These are phyloP conservation scores for Gavialis gangeticus DNA, from an alignment of 2,113 vertebrate species.

Conservation along the genomic window DNA sequence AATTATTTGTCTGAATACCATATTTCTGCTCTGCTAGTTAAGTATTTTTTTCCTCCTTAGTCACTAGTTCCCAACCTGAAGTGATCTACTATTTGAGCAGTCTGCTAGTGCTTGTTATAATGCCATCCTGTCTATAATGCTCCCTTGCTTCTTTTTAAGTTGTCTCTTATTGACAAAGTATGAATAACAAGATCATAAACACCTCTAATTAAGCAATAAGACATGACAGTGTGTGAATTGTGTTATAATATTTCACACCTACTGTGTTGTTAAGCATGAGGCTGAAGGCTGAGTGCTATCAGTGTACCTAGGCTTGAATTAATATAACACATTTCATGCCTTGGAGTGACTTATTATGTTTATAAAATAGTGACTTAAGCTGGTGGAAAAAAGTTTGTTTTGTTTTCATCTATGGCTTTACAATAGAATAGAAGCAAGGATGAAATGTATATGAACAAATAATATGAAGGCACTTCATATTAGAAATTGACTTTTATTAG, in stretches of 20 bases:
- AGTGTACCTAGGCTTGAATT: slow-evolving; percentile 17
- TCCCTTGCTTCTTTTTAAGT: slow-evolving; percentile 53
- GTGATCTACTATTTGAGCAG: slow-evolving; percentile 40
- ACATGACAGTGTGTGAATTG: slow-evolving; percentile 54
- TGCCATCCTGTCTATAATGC: slow-evolving; percentile 37
- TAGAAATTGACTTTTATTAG: too few species aligned
- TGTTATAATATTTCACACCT: slow-evolving; percentile 59
- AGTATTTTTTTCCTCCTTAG: neutral
- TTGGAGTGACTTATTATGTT: neutral
- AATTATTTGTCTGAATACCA: neutral
- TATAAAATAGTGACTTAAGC: slow-evolving; percentile 17
- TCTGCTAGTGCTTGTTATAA: slow-evolving; percentile 38
- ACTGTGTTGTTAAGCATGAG: slow-evolving; percentile 15
- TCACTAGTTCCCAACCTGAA: neutral
- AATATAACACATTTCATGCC: neutral
- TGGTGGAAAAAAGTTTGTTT: neutral
- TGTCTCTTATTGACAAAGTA: slow-evolving; percentile 34
- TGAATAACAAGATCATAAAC: slow-evolving; percentile 68
- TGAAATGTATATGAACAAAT: too few species aligned
- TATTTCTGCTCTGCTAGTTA: neutral
- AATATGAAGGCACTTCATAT: too few species aligned
- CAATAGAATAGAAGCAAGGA: neutral
- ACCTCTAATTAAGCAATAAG: slow-evolving; percentile 62
- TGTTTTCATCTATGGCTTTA: neutral
- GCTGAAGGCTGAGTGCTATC: slow-evolving; percentile 10